Evolutionary conservation across 2,113 vertebrate species (phyloP).

Genomic region (Pogona vitticeps): DNA sequence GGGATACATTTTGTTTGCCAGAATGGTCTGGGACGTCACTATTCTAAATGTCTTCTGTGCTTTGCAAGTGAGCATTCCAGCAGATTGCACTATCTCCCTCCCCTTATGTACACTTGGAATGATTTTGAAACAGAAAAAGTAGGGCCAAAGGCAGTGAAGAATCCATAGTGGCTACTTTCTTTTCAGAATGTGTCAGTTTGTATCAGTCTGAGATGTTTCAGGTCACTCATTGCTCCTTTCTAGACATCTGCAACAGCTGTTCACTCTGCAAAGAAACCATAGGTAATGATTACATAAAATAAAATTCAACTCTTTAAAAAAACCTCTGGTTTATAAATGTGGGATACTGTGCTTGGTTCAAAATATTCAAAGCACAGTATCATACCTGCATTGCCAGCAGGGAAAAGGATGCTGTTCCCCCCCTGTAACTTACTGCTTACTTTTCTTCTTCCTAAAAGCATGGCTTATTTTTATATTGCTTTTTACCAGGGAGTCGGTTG

Average conservation of each 20-base stretch:
- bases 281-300: background rate
- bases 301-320: too few relatives aligned
- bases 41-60: background rate
- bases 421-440: too few relatives aligned
- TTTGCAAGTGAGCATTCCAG: background rate
- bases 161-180: background rate
- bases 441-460: too few relatives aligned
- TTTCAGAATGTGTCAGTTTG: background rate
- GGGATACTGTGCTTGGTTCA: too few relatives aligned
- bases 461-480: too few relatives aligned
- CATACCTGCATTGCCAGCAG: too few relatives aligned
- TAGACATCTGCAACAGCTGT: background rate
- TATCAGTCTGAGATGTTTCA: background rate
- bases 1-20: background rate
- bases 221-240: background rate
- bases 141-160: background rate
- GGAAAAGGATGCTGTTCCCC: too few relatives aligned
- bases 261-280: background rate
- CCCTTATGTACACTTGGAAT: rapidly evolving
- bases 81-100: background rate
- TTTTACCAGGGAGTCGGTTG: too few relatives aligned
- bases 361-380: too few relatives aligned
- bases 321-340: too few relatives aligned
- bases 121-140: background rate
- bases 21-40: background rate